Evolutionary conservation across 2,888 invertebrate species (phyloP).

Genomic region (Ochropleura leucogaster): DNA sequence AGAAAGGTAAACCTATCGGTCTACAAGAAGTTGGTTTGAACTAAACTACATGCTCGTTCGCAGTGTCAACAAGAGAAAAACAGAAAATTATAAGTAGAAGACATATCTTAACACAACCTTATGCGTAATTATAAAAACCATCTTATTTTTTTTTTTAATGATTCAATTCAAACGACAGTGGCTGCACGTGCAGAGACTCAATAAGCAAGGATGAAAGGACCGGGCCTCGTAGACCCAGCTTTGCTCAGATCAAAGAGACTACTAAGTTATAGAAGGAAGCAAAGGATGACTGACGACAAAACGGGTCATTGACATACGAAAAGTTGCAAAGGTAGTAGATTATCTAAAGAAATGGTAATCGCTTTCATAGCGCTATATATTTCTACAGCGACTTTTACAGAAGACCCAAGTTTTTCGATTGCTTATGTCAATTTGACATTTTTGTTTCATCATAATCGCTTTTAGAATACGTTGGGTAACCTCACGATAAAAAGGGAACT

Average conservation of each 20-base stretch:
- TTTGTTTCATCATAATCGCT: not conserved
- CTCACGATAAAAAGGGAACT: not conserved
- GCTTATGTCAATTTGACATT: not conserved
- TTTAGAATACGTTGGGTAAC: not conserved
- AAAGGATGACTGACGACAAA: not conserved
- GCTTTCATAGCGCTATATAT: not conserved
- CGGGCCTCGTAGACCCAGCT: slow-evolving; percentile 17
- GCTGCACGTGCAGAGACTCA: slow-evolving; percentile 35
- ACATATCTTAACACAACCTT: not conserved
- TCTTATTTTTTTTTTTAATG: not conserved
- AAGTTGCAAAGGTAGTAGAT: not conserved
- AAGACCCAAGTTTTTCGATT: not conserved
- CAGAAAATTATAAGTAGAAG: not conserved
- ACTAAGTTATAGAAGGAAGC: slow-evolving; percentile 21
- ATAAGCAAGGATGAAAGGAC: slow-evolving; percentile 30
- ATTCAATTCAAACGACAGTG: not conserved
- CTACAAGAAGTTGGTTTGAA: not conserved
- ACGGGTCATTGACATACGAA: not conserved
- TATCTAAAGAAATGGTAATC: not conserved
- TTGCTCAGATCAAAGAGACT: slow-evolving; percentile 10
- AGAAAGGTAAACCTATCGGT: not conserved
- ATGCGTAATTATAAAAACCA: not conserved
- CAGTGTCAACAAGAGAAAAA: not conserved
- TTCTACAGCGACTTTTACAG: no score
- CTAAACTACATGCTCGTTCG: no score